phyloP scores from a whole-genome alignment of 2,113 vertebrate genomes.

The Tonatia bakeri region DNA sequence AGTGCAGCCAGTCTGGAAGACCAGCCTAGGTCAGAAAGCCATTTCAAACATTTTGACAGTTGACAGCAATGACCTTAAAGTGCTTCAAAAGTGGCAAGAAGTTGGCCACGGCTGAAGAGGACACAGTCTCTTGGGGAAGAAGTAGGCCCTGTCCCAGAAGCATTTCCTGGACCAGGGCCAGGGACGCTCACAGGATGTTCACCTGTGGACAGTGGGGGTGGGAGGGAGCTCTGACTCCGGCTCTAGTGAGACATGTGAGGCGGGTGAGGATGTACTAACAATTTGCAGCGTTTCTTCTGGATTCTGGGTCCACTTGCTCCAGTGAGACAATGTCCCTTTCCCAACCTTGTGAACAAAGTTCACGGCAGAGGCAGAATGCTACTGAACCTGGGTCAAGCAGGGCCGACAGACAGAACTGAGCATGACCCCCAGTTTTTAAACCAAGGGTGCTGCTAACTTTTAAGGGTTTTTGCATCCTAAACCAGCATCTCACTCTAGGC shows the following conservation, averaged over 20 bases:
- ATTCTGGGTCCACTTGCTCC: background rate
- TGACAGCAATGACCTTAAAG: background rate
- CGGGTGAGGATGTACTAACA: constrained; percentile 58
- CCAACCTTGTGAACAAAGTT: background rate
- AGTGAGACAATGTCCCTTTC: background rate
- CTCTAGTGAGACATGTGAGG: constrained; percentile 74
- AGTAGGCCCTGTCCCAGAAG: background rate
- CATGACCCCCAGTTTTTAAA: background rate
- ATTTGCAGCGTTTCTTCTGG: background rate
- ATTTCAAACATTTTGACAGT: background rate
- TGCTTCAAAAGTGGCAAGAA: background rate
- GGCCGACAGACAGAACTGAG: background rate
- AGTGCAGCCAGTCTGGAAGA: background rate
- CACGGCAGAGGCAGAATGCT: background rate
- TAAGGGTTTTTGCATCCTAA: background rate
- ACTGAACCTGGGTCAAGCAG: background rate
- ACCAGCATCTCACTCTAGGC: background rate
- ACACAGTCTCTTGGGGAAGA: background rate
- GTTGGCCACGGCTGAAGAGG: constrained; percentile 11
- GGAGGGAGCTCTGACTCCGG: constrained; percentile 56
- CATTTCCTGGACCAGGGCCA: constrained; percentile 54
- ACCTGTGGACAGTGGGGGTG: constrained; percentile 61
- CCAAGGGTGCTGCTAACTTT: background rate
- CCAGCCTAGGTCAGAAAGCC: background rate
- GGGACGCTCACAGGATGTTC: constrained; percentile 68